phyloP scores from a whole-genome alignment of 2,888 invertebrate species.

The Tuberolachnus salignus region DNA sequence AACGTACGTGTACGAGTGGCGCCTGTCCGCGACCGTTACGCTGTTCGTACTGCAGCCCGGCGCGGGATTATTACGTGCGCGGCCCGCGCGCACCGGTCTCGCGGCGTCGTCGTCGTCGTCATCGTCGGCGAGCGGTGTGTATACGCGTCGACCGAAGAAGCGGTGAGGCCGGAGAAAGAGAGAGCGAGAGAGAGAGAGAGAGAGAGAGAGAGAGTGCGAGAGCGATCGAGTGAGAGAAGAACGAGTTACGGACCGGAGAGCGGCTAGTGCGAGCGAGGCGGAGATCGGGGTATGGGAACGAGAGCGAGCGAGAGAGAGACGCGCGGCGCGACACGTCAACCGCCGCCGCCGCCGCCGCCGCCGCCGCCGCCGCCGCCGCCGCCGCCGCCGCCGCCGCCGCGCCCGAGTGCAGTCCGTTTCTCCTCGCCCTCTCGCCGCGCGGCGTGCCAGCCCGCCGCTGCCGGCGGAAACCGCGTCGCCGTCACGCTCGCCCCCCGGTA shows the following conservation, averaged over 20 bases:
- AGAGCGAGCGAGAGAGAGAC: not conserved
- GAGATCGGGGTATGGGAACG: not conserved
- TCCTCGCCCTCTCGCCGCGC: conserved; percentile 41
- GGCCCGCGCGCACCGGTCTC: conserved; percentile 24
- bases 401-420: not conserved
- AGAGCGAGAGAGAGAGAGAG: not conserved
- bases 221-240: not conserved
- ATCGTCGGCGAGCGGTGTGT: conserved; percentile 49
- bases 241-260: not conserved
- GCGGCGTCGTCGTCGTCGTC: conserved; percentile 51
- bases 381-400: conserved; percentile 9
- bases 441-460: not conserved
- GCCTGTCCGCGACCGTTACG: conserved; percentile 52
- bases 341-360: conserved; percentile 54
- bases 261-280: not conserved
- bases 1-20: conserved; percentile 23
- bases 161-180: not conserved
- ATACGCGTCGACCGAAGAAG: conserved; percentile 38
- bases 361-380: not conserved
- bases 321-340: conserved; percentile 42
- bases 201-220: not conserved
- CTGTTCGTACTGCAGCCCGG: conserved; percentile 47
- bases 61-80: conserved; percentile 40
- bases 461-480: not conserved
- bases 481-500: conserved; percentile 47